Conservation (phyloP, 2,797 vertebrate genomes). For the Phyllotis vaccarum region DNA sequence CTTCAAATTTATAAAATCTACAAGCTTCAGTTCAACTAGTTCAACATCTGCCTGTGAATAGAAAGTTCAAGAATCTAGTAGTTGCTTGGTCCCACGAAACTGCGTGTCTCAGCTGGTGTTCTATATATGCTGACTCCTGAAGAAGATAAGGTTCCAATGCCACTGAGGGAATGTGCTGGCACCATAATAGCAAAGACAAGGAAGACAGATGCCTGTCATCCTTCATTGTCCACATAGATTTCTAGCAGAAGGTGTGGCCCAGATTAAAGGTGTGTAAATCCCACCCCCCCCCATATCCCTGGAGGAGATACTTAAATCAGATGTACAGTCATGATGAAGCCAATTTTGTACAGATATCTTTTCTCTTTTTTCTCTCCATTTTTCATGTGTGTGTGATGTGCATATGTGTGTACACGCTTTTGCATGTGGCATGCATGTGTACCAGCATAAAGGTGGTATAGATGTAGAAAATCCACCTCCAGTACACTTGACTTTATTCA, state of each 20-base stretch:
- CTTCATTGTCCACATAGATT: neutral
- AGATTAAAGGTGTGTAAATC: neutral
- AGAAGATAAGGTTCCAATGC: neutral
- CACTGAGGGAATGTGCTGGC: neutral
- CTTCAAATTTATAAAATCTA: slow-evolving; percentile 32
- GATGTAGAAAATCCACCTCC: neutral
- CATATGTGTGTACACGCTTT: neutral
- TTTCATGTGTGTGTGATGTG: neutral
- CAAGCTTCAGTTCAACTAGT: neutral
- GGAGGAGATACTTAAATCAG: neutral
- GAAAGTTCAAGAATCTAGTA: neutral
- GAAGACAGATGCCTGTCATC: neutral
- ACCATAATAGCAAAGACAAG: neutral
- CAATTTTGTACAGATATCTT: neutral
- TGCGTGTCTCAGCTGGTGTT: neutral
- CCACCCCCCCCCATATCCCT: neutral
- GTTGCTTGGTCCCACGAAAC: neutral
- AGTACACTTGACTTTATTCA: neutral
- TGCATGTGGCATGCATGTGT: neutral
- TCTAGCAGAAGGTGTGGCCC: neutral
- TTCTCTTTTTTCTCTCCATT: neutral
- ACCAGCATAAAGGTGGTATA: neutral
- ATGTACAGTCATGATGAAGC: neutral
- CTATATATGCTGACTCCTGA: neutral
- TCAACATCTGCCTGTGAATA: neutral